A percentile compares a stretch with the other conserved stretches of the same genome.
Conservation (phyloP, 2,113 vertebrate species). For the Poecile atricapillus region DNA sequence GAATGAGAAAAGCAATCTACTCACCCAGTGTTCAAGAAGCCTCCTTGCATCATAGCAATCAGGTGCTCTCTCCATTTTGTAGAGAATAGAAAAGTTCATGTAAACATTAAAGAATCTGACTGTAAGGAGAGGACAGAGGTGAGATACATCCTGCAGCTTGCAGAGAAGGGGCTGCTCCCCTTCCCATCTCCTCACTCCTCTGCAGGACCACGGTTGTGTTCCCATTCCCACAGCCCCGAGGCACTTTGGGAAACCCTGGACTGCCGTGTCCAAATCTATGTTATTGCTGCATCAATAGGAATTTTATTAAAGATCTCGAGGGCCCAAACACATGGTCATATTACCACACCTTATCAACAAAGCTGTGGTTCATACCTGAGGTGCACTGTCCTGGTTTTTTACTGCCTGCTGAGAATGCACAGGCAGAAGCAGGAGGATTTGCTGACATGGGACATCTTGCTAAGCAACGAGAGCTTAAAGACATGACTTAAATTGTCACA, state of each 20-base stretch:
- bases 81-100: conserved; percentile 54
- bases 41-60: conserved; percentile 40
- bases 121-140: conserved; percentile 42
- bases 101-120: conserved; percentile 65
- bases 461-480: not conserved
- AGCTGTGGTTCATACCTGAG: not conserved
- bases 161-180: not conserved
- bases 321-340: not conserved
- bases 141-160: not conserved
- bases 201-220: accelerated
- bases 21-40: conserved; percentile 62
- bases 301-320: not conserved
- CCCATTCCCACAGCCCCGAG: not conserved
- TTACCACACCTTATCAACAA: not conserved
- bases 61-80: not conserved
- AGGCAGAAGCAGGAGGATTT: not conserved
- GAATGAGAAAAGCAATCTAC: not conserved
- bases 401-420: not conserved
- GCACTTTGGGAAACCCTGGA: not conserved
- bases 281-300: not conserved
- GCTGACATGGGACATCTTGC: not conserved
- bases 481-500: not conserved
- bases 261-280: not conserved
- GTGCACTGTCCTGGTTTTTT: not conserved
- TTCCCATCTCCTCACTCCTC: not conserved